Conservation (phyloP, 2,113 vertebrate genomes). For the Onychorhynchus coronatus region DNA sequence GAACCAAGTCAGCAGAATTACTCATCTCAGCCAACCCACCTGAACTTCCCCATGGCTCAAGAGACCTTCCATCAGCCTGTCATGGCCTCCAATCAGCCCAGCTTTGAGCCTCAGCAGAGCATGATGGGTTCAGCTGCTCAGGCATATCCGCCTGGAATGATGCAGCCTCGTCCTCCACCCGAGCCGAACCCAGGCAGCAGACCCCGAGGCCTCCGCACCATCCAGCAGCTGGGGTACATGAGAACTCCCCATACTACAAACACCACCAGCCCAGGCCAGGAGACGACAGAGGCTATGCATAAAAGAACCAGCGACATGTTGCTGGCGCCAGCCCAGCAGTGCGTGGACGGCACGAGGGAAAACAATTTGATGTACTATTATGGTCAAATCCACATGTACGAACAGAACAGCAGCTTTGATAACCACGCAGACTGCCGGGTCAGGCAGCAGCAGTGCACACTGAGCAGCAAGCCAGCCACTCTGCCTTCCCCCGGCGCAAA, state of each 20-base stretch:
- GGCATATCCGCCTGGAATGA: slow-evolving; percentile 57
- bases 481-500: slow-evolving; percentile 89
- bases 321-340: slow-evolving; percentile 55
- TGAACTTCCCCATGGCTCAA: slow-evolving; percentile 58
- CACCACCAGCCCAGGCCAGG: slow-evolving; percentile 61
- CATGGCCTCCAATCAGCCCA: slow-evolving; percentile 72
- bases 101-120: slow-evolving; percentile 72
- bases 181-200: slow-evolving; percentile 79
- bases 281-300: slow-evolving; percentile 77
- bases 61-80: slow-evolving; percentile 71
- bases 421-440: slow-evolving; percentile 70
- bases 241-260: slow-evolving; percentile 67
- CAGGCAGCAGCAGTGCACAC: slow-evolving; percentile 61
- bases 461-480: slow-evolving; percentile 68
- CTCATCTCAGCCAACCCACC: slow-evolving; percentile 72
- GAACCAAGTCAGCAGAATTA: slow-evolving; percentile 74
- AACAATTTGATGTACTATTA: slow-evolving; percentile 82
- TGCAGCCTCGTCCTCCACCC: slow-evolving; percentile 86
- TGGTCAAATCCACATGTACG: slow-evolving; percentile 90
- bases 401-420: slow-evolving; percentile 75
- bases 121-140: slow-evolving; percentile 27
- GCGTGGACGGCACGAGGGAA: slow-evolving; percentile 45
- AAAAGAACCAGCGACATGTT: slow-evolving; percentile 71
- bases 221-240: slow-evolving; percentile 79
- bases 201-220: slow-evolving; percentile 68